phyloP scores from a whole-genome alignment of 2,888 invertebrate species.

The Yponomeuta evonymella region DNA sequence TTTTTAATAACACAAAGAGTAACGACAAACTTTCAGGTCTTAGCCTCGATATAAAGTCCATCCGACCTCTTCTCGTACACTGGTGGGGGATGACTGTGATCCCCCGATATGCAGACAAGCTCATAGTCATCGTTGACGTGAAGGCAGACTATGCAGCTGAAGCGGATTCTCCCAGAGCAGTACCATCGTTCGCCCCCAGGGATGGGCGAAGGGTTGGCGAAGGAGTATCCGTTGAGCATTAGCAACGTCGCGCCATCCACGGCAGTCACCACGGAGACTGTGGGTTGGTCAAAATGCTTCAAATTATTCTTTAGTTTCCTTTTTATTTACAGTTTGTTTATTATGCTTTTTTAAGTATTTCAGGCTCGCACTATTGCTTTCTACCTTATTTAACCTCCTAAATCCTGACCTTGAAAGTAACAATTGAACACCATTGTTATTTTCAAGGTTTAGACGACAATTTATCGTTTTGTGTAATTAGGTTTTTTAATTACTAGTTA shows the following conservation, averaged over 20 bases:
- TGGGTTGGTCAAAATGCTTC: conserved; percentile 5
- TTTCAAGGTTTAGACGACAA: no score
- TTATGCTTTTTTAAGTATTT: background rate
- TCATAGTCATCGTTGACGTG: conserved; percentile 69
- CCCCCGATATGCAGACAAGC: conserved; percentile 56
- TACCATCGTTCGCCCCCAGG: conserved; percentile 64
- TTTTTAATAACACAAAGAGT: background rate
- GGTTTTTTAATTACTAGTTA: no score
- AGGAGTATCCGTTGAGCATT: conserved; percentile 62
- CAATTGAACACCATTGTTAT: no score
- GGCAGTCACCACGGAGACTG: conserved; percentile 67
- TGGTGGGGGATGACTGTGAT: conserved; percentile 57
- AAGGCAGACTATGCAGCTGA: conserved; percentile 58
- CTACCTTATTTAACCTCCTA: no score
- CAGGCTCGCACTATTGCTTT: no score
- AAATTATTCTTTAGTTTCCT: background rate
- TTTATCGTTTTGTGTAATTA: no score
- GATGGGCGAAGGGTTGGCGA: conserved; percentile 62
- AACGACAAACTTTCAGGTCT: conserved; percentile 8
- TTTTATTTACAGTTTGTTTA: background rate
- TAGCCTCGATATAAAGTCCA: conserved; percentile 50
- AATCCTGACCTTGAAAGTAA: no score
- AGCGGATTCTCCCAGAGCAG: conserved; percentile 55
- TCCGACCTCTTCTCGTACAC: conserved; percentile 50
- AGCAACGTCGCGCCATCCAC: conserved; percentile 62